Base-by-base conservation (phyloP, 2,888 invertebrate genomes). In the Xylota sylvarum region DNA sequence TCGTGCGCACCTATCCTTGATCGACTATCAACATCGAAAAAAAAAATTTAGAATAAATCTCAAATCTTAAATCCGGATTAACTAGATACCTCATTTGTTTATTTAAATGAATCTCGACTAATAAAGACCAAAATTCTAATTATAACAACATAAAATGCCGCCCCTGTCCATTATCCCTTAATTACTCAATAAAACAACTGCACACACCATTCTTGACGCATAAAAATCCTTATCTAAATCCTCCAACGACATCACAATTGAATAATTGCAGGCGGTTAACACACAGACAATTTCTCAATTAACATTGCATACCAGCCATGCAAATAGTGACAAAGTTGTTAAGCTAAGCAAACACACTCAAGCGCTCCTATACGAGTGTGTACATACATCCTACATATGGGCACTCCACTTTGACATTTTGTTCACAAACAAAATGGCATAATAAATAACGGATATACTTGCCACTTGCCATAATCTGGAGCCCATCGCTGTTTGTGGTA, bases 381-480 rank as follows among this genome's bases (percentile, higher is more conserved):
- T 19, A 52, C 32, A 23, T 23, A 32, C 17, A 10, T 12, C 4
- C 46, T n/a, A 27, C n/a, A 37, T 37, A 7, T 27, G 62, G 43
- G 14, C 35, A 56, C 55, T 35, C 37, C 23, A 30, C 27, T 46
- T 43, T 62, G 48, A 69, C 52, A 60, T 74, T 23, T 43, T 85
- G 27, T 48, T 56, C 50, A 43, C 70, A 74, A 56, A 50, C 43
- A 58, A 27, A 56, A 48, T 69, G 50, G 56, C 55, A 55, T 52
- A 30, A 56, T 64, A 79, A 74, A 79, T 46, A 85, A 85, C 14
- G 65, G 60, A 76, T 67, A 32, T 37, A 60, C 80, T 76, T 52
- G 43, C 37, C 74, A 58, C 67, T 62, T 60, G 65, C 14, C 9
- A 55, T 50, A 80, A 80, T 46, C 74, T 48, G 43, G 9, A 50